Evolutionary conservation across 2,797 vertebrate genomes (phyloP).

Genomic region (Pangasius macronema): DNA sequence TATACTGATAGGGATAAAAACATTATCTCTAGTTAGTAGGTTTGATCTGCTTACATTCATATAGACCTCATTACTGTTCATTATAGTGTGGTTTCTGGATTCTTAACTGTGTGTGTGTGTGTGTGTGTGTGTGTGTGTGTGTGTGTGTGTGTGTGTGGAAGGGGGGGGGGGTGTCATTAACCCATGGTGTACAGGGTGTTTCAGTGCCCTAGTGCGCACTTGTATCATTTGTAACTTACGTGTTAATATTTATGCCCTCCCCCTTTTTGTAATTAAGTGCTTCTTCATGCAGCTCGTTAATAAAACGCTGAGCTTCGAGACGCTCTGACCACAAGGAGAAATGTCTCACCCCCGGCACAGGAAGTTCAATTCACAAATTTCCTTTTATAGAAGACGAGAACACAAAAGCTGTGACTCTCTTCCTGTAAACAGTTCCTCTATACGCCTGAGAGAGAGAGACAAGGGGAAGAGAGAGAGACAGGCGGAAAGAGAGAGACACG

Average conservation of each 20-base stretch:
- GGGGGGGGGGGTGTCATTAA: not conserved
- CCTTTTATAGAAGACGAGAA: conserved; percentile 81
- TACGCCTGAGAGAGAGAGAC: not conserved
- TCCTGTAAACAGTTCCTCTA: conserved; percentile 80
- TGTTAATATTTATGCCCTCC: not conserved
- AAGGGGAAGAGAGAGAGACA: too few relatives aligned
- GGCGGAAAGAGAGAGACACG: not conserved
- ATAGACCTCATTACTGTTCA: too few relatives aligned
- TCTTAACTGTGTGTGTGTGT: too few relatives aligned
- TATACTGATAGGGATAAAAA: too few relatives aligned
- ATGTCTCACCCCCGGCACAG: conserved; percentile 69
- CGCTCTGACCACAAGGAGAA: not conserved
- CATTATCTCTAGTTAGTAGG: too few relatives aligned
- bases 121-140: not conserved
- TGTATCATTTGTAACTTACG: not conserved
- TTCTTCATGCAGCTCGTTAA: not conserved
- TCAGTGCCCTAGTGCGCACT: too few relatives aligned
- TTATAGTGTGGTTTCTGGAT: too few relatives aligned
- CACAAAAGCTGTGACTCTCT: conserved; percentile 77
- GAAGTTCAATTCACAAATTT: conserved; percentile 76
- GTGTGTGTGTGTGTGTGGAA: not conserved
- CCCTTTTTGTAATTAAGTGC: not conserved
- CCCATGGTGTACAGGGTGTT: not conserved
- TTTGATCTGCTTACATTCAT: too few relatives aligned
- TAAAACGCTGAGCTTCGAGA: not conserved